Evolutionary conservation across 1,140 invertebrate species (phyloP).

Genomic region (Drosophila kanapiae): DNA sequence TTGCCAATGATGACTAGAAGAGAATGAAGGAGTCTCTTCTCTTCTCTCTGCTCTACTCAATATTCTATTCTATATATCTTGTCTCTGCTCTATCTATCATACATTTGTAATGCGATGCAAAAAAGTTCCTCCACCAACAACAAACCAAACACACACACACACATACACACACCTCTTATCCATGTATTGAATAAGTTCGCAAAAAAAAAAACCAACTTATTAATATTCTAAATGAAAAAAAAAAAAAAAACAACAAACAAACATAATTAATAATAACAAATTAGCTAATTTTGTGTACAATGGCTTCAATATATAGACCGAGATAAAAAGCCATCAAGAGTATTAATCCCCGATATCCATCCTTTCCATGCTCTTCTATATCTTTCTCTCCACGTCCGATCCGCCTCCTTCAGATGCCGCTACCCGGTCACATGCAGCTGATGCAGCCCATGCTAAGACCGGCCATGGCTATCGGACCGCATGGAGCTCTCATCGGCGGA

Average conservation of each 20-base stretch:
- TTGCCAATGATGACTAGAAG: constrained; percentile 41
- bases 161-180: constrained; percentile 63
- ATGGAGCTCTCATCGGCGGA: constrained; percentile 89
- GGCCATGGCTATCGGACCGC: constrained; percentile 89
- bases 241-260: constrained; percentile 45
- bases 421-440: constrained; percentile 86
- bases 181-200: constrained; percentile 73
- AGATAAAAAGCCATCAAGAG: constrained; percentile 41
- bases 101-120: constrained; percentile 84
- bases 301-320: constrained; percentile 78
- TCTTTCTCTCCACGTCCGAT: constrained; percentile 52
- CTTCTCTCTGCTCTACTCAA: constrained; percentile 56
- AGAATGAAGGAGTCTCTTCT: constrained; percentile 46
- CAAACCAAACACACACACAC: constrained; percentile 41
- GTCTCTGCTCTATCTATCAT: constrained; percentile 72
- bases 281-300: constrained; percentile 84
- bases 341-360: constrained; percentile 44
- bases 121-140: constrained; percentile 67
- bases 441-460: constrained; percentile 88
- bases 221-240: constrained; percentile 71
- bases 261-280: constrained; percentile 76
- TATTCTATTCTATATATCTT: constrained; percentile 64
- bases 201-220: constrained; percentile 70
- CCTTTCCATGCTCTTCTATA: constrained; percentile 77
- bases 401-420: constrained; percentile 50